Base-by-base conservation (phyloP, 2,797 vertebrate genomes). In the Cetoscarus ocellatus region DNA sequence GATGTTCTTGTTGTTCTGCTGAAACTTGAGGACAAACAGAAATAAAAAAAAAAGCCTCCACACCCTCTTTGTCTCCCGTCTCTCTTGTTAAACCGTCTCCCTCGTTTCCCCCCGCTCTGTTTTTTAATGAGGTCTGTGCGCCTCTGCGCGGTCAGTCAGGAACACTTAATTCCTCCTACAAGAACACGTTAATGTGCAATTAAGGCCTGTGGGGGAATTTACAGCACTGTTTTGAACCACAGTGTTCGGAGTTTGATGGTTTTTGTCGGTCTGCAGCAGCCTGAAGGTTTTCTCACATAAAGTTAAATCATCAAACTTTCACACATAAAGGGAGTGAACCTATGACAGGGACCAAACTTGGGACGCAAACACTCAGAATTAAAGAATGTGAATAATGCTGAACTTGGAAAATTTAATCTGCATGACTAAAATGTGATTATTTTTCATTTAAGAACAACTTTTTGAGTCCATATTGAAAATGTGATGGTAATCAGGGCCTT, bases 61-160 rank as follows among this genome's bases (percentile, higher is more conserved):
- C 86, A 67, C 85, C 85, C 76, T 83, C 63, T 77, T 54, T 62
- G 84, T 85, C 86, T 88, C 77, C 79, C 53, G 72, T 76, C 75
- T 84, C 74, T 67, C 86, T 89, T 81, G 80, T 90, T 85, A 87
- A 90, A 88, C 65, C 70, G 81, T 81, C 80, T 83, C 75, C 62
- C 67, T 79, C 70, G 55, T 72, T 78, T 74, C 75, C 70, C 56
- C 63, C 48, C 51, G 1, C 7, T 64, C 54, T 27, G 40, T 43
- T 42, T 57, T 89, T 89, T 87, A 86, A 90, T 53, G 80, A 91
- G 88, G 66, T 80, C 81, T 89, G 61, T 83, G 75, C 75, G 85
- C 75, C 51, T 82, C 72, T 62, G 59, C 86, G 63, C 66, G 61
- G 81, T 84, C 88, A 80, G 70, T 82, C 79, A 84, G 79, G 73